Percentiles rank a stretch among this genome's conserved stretches.
These are phyloP conservation scores for Asbolus verrucosus DNA, from an alignment of 1,140 invertebrate species.

Conservation along the genomic window DNA sequence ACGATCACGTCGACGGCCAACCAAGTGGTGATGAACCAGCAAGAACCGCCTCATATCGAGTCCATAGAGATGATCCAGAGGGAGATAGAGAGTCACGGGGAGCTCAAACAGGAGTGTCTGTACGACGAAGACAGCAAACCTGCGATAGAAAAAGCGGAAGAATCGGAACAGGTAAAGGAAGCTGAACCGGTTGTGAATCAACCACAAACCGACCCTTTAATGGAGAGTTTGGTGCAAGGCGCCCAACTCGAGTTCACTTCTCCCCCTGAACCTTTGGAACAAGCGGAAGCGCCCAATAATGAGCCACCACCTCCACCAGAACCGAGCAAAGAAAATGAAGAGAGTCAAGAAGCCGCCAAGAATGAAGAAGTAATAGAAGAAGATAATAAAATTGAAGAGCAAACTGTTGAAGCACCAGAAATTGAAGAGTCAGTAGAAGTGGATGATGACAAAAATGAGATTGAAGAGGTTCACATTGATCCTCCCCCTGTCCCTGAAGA, in stretches of 20 bases:
- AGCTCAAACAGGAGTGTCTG: conserved; percentile 51
- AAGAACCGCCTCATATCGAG: conserved; percentile 58
- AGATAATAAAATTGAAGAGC: background rate
- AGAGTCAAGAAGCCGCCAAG: conserved; percentile 13
- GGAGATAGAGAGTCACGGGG: conserved; percentile 47
- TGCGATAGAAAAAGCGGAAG: conserved; percentile 18
- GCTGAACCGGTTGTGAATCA: conserved; percentile 39
- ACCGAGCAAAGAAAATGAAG: background rate
- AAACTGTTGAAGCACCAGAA: no score
- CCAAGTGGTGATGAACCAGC: conserved; percentile 52
- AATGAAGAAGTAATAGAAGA: conserved; percentile 5
- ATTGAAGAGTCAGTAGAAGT: no score
- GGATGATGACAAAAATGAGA: no score
- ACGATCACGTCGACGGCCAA: conserved; percentile 53
- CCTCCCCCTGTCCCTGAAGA: no score
- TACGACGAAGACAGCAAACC: conserved; percentile 53
- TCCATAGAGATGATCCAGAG: conserved; percentile 64
- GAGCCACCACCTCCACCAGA: conserved; percentile 1
- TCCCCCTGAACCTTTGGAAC: conserved; percentile 14
- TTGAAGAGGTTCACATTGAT: no score
- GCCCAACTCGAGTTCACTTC: conserved; percentile 11
- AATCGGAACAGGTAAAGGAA: conserved; percentile 59
- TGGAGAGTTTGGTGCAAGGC: conserved; percentile 18
- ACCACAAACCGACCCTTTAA: background rate
- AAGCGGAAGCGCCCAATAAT: background rate